These are phyloP conservation scores for Pterois miles DNA, from an alignment of 2,797 vertebrate species.

Conservation along the genomic window DNA sequence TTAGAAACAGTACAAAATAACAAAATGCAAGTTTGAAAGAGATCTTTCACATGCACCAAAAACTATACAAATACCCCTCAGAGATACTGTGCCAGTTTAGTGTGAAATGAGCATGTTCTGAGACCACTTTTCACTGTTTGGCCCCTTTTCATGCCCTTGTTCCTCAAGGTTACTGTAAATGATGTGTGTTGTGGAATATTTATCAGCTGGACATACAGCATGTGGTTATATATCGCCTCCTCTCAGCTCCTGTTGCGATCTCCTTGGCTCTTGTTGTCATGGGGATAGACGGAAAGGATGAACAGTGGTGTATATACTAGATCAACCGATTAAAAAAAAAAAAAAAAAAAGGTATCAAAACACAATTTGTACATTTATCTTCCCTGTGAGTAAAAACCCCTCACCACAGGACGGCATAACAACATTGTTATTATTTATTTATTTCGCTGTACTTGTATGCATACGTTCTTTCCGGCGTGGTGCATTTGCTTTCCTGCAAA, in stretches of 20 bases:
- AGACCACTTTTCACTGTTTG: not conserved
- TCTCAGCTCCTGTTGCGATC: slow-evolving; percentile 23
- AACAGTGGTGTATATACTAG: slow-evolving; percentile 10
- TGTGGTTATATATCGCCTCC: not conserved
- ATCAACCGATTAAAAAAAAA: slow-evolving; percentile 3
- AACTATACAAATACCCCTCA: not conserved
- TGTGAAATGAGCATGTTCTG: not conserved
- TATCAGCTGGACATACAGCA: slow-evolving; percentile 3
- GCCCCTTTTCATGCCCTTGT: not conserved
- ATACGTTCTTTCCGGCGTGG: not conserved
- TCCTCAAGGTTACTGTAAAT: not conserved
- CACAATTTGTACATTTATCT: slow-evolving; percentile 9
- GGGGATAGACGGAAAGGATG: slow-evolving; percentile 52
- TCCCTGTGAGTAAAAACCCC: not conserved
- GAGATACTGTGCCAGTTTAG: not conserved
- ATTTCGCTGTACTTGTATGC: not conserved
- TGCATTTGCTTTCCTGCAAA: not conserved
- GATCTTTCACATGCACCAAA: not conserved
- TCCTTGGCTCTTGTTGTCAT: slow-evolving; percentile 62
- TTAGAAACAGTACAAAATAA: not conserved
- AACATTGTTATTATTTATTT: not conserved
- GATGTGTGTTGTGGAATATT: not conserved
- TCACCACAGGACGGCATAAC: not conserved
- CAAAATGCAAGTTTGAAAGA: not conserved
- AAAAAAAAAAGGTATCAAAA: not conserved